Evolutionary conservation across 2,113 vertebrate species (phyloP).

Genomic region (Phrynosoma platyrhinos): DNA sequence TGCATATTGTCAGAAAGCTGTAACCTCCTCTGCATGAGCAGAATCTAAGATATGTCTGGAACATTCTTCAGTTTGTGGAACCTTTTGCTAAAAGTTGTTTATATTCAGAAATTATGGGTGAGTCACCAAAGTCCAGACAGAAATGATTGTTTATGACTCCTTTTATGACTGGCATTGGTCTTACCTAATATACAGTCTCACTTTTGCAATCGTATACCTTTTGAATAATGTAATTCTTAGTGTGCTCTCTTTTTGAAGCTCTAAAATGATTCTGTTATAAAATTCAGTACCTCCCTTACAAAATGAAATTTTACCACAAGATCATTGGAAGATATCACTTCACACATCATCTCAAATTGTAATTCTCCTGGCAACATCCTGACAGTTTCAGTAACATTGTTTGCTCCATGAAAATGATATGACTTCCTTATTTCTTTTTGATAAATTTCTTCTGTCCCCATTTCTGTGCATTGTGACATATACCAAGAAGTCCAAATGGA

Average conservation of each 20-base stretch:
- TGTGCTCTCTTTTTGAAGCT: background rate
- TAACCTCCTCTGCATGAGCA: background rate
- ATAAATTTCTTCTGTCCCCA: background rate
- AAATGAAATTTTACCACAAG: background rate
- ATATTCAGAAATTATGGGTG: background rate
- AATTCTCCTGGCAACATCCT: background rate
- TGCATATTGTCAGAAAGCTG: background rate
- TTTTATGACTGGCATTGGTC: background rate
- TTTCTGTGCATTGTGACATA: background rate
- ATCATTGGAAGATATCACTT: background rate
- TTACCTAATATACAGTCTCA: background rate
- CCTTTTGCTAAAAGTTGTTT: background rate
- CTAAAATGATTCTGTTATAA: background rate
- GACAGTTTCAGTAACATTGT: background rate
- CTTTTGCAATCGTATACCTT: background rate
- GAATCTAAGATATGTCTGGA: background rate
- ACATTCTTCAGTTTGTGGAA: background rate
- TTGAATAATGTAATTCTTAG: background rate
- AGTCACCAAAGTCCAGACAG: background rate
- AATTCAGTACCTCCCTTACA: background rate
- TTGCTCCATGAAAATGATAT: background rate
- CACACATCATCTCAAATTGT: background rate
- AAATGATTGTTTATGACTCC: conserved; percentile 1
- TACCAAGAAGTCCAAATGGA: background rate
- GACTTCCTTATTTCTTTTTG: background rate